Evolutionary conservation across 2,888 invertebrate species (phyloP), one percentile per base, ranked within the genome.

Genomic region (Eupithecia insigniata): DNA sequence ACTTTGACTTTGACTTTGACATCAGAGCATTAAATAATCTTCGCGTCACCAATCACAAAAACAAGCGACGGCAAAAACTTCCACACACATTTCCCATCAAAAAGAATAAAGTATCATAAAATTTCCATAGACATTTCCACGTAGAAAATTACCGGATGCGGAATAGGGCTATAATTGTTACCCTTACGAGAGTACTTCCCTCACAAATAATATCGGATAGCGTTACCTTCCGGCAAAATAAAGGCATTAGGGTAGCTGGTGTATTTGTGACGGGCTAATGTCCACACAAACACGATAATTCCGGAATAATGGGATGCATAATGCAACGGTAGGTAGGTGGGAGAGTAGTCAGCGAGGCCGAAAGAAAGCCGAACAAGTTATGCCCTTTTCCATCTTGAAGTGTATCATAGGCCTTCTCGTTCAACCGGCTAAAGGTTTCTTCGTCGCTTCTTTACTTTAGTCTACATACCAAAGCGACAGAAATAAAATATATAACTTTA

Each of bases 221-320:
- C 64, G 67, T 46, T 26, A 70, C 60, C 69, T 74, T 71, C 71
- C 66, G 74, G 71, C 66, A 69, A 71, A 74, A 71, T 67, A 74
- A 69, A 67, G 64, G 64, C 71, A 69, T 71, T 74, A 58, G 26
- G 34, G 55, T 51, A 43, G 32, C 36, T 60, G 32, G 58, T 46
- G 65, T 66, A 51, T 65, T 65, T 68, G 70, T 68, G 69, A 46
- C 73, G 30, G 43, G 16, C 67, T 71, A 69, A 67, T 73, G 65
- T 71, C 67, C 72, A 69, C 68, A 32, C 67, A 69, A 75, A 73
- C 69, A 67, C 71, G 64, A 69, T 67, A 28, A 69, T 67, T 71
- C 28, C 10, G 8, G 46, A 51, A 46, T 67, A 73, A 69, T 69
- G 60, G 51, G 34, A 67, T 75, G 73, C 69, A 72, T 72, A 58